phyloP scores from a whole-genome alignment of 2,797 vertebrate species.

The Lithobates sylvaticus region DNA sequence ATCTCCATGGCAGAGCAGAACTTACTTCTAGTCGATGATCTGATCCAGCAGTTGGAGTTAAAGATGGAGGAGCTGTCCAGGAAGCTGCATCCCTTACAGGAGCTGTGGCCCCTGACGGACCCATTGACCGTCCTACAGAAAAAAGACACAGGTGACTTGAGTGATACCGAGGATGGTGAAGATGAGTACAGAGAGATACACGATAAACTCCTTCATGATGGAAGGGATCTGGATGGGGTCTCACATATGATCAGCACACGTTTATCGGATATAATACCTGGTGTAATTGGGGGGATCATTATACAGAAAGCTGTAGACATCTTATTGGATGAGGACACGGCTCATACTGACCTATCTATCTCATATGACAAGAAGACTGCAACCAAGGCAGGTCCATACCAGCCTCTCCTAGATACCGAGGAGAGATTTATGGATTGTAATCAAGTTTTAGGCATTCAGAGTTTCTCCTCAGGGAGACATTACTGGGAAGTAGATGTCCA shows the following conservation, averaged over 20 bases:
- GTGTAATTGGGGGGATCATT: neutral
- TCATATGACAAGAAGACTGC: neutral
- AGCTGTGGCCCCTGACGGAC: neutral
- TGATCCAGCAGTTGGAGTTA: neutral
- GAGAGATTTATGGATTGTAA: neutral
- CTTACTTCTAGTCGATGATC: neutral
- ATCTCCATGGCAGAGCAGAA: neutral
- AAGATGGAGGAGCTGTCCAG: neutral
- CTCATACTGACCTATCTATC: neutral
- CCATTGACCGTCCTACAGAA: conserved; percentile 15
- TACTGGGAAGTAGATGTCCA: conserved; percentile 8
- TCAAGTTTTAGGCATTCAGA: neutral
- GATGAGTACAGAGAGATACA: neutral
- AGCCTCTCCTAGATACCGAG: neutral
- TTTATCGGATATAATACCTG: neutral
- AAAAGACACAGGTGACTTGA: neutral
- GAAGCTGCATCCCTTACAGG: neutral
- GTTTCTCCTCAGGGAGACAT: neutral
- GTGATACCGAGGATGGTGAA: neutral
- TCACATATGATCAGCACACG: neutral
- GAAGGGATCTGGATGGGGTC: neutral
- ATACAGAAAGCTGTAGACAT: neutral
- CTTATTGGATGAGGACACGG: conserved; percentile 2
- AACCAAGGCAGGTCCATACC: neutral
- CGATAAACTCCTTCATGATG: neutral